Evolutionary conservation across 1,140 invertebrate genomes (phyloP).

Genomic region (Elysia chlorotica): DNA sequence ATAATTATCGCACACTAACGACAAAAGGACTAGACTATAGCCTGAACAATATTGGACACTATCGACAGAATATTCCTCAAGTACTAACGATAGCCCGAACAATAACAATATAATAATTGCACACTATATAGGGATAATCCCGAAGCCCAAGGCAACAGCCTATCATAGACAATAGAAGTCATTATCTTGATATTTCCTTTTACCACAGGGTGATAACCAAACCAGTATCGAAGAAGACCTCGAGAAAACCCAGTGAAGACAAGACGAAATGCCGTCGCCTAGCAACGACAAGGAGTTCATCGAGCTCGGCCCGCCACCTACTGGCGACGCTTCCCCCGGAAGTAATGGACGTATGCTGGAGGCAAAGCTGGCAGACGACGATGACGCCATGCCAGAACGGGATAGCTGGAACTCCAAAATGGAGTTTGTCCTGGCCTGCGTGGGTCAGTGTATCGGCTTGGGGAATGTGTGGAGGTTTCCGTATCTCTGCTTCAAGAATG

Average conservation of each 20-base stretch:
- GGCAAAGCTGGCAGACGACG: constrained; percentile 24
- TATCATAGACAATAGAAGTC: too few species aligned
- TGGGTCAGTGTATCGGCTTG: constrained; percentile 61
- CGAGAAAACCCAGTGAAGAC: neutral
- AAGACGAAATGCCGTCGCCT: neutral
- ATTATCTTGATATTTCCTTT: too few species aligned
- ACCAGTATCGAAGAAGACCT: too few species aligned
- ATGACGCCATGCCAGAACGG: constrained; percentile 50
- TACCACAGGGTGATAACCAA: too few species aligned
- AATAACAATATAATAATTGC: too few species aligned
- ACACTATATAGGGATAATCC: too few species aligned
- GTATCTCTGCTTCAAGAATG: constrained; percentile 52
- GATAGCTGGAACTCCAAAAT: constrained; percentile 65
- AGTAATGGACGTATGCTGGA: constrained; percentile 24
- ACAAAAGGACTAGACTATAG: too few species aligned
- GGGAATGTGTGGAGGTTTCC: constrained; percentile 63
- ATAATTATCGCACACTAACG: too few species aligned
- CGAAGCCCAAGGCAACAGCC: too few species aligned
- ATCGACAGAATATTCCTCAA: too few species aligned
- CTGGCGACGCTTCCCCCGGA: neutral
- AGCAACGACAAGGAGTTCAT: constrained; percentile 20
- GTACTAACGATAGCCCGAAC: too few species aligned
- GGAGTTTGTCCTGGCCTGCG: constrained; percentile 56
- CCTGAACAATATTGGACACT: too few species aligned
- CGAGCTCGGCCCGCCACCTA: constrained; percentile 22